Evolutionary conservation across 1,140 invertebrate genomes (phyloP).

Genomic region (Gerris buenoi): DNA sequence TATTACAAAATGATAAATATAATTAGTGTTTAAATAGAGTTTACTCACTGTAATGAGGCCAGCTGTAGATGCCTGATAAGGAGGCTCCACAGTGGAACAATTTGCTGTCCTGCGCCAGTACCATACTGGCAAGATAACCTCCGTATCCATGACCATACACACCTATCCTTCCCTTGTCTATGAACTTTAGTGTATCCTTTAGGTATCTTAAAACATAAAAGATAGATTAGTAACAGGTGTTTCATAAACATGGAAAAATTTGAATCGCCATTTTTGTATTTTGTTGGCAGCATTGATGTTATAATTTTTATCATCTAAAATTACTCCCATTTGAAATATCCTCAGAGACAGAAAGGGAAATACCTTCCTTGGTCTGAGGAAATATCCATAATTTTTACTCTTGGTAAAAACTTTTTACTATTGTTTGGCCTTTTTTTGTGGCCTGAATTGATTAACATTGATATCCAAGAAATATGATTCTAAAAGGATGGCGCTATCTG

Average conservation of each 20-base stretch:
- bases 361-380: too few species aligned
- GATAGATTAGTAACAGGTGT: not conserved
- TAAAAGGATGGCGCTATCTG: too few species aligned
- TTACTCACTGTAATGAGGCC: conserved; percentile 25
- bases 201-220: conserved; percentile 38
- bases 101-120: conserved; percentile 49
- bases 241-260: not conserved
- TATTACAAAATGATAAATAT: too few species aligned
- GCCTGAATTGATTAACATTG: too few species aligned
- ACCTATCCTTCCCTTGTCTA: conserved; percentile 53
- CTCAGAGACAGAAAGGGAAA: too few species aligned
- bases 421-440: too few species aligned
- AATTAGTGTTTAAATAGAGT: too few species aligned
- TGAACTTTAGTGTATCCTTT: conserved; percentile 52
- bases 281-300: not conserved
- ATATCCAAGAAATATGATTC: too few species aligned
- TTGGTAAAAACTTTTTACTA: too few species aligned
- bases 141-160: conserved; percentile 58
- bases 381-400: too few species aligned
- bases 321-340: too few species aligned
- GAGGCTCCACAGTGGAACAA: conserved; percentile 62
- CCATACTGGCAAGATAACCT: conserved; percentile 51
- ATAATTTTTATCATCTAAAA: not conserved
- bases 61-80: conserved; percentile 62
- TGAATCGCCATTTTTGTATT: not conserved